Base-by-base conservation (phyloP, 2,113 vertebrate genomes). In the Herpetotheres cachinnans region DNA sequence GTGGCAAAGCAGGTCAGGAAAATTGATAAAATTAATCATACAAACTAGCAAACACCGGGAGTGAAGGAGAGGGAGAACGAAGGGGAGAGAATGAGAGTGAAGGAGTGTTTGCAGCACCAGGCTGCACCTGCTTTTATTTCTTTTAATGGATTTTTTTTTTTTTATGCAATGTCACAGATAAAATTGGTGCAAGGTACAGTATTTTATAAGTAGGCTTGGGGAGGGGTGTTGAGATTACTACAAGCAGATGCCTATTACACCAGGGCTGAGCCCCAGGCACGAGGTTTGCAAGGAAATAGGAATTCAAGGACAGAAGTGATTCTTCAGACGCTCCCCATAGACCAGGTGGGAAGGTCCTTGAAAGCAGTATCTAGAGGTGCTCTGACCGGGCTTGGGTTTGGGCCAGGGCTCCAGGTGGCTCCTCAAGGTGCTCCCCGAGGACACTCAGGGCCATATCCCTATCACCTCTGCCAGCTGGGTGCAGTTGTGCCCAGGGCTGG, bases 11-110 rank as follows among this genome's bases (percentile, higher is more conserved):
- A 97, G 98, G 98, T 98, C 98, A 98, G 98, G 98, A 97, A 98
- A 98, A 98, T 98, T 98, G 98, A 98, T 98, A 97, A 97, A 98
- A 98, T 98, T 98, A 98, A 98, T 98, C 98, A 98, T 96, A 98
- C 97, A 98, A 98, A 98, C 97, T 95, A 98, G 98, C 97, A 97
- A 98, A 97, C 98, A 97, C 97, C 90, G 65, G 97, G 97, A 98
- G 97, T 81, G 96, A 97, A 97, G 97, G 96, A 97, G 97, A 82
- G 96, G 73, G 96, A 44, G 73, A 95, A 95, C 18, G 87, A 90
- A 97, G 46, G 62, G 90, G 97, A 94, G 93, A 97, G 97, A 96
- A 83, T 97, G 96, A 98, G 96, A 96, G 76, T 97, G 97, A 98
- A 97, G 94, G 96, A 98, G 96, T 91, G 94, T 94, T 90, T 86